Conservation (phyloP, 2,888 invertebrate species). For the Heliconius hortense region DNA sequence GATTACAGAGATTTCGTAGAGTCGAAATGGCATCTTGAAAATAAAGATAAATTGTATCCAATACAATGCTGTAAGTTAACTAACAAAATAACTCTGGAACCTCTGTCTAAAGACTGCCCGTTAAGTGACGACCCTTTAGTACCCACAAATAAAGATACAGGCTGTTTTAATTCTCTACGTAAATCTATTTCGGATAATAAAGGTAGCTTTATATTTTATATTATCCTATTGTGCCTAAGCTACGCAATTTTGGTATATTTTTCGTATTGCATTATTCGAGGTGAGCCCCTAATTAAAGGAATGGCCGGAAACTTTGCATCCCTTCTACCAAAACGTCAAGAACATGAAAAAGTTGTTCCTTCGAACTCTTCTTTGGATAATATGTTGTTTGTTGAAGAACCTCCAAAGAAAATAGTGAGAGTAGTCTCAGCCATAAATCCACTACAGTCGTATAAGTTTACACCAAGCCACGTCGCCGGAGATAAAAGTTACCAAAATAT, state of each 20-base stretch:
- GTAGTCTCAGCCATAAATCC: constrained; percentile 69
- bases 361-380: constrained; percentile 57
- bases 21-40: constrained; percentile 60
- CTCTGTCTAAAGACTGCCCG: constrained; percentile 59
- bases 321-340: constrained; percentile 48
- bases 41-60: constrained; percentile 58
- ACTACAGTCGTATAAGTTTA: constrained; percentile 60
- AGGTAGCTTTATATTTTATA: constrained; percentile 57
- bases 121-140: constrained; percentile 45
- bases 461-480: constrained; percentile 48
- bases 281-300: constrained; percentile 58
- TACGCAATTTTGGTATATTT: constrained; percentile 61
- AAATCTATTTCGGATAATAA: constrained; percentile 56
- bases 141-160: constrained; percentile 51
- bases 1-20: constrained; percentile 60
- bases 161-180: constrained; percentile 62
- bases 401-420: constrained; percentile 64
- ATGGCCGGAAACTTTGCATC: constrained; percentile 50
- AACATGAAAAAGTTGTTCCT: constrained; percentile 43
- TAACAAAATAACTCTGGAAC: constrained; percentile 55
- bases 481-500: constrained; percentile 44
- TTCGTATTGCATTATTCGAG: constrained; percentile 64
- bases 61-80: constrained; percentile 64
- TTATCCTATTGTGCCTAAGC: constrained; percentile 49
- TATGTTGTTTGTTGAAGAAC: constrained; percentile 62